Percentiles rank a stretch among this genome's conserved stretches.
These are phyloP conservation scores for Lophura nycthemera DNA, from an alignment of 2,113 vertebrate genomes.

Conservation along the genomic window DNA sequence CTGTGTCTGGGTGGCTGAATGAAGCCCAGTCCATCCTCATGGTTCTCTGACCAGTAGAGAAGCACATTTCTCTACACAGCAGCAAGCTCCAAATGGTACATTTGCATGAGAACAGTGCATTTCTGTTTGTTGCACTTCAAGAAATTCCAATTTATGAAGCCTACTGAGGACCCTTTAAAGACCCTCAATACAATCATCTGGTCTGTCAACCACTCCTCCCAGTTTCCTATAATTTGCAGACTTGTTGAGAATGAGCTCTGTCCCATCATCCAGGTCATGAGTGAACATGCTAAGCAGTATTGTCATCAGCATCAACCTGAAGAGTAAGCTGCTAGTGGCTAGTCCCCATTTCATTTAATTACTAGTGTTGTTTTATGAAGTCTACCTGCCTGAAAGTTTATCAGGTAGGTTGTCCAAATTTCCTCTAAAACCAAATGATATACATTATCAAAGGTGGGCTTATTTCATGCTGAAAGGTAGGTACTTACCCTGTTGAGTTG, in stretches of 20 bases:
- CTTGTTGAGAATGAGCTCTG: not conserved
- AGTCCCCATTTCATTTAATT: not conserved
- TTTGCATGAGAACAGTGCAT: not conserved
- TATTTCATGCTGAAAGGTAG: not conserved
- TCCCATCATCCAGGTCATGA: not conserved
- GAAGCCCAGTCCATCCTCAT: not conserved
- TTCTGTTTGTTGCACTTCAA: not conserved
- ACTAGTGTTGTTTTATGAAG: not conserved
- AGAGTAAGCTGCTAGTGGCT: not conserved
- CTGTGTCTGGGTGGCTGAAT: not conserved
- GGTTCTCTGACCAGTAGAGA: not conserved
- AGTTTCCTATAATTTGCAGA: not conserved
- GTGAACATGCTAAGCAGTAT: not conserved
- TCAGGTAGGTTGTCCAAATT: not conserved
- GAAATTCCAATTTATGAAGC: not conserved
- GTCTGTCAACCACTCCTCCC: not conserved
- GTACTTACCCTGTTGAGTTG: not conserved
- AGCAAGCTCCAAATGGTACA: not conserved
- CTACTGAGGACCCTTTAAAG: not conserved
- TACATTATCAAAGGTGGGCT: not conserved
- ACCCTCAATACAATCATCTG: not conserved
- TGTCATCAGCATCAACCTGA: not conserved
- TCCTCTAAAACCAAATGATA: not conserved
- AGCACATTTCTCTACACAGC: not conserved
- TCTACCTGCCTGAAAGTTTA: not conserved